Evolutionary conservation across 2,888 invertebrate genomes (phyloP).

Genomic region (Myopa tessellatipennis): DNA sequence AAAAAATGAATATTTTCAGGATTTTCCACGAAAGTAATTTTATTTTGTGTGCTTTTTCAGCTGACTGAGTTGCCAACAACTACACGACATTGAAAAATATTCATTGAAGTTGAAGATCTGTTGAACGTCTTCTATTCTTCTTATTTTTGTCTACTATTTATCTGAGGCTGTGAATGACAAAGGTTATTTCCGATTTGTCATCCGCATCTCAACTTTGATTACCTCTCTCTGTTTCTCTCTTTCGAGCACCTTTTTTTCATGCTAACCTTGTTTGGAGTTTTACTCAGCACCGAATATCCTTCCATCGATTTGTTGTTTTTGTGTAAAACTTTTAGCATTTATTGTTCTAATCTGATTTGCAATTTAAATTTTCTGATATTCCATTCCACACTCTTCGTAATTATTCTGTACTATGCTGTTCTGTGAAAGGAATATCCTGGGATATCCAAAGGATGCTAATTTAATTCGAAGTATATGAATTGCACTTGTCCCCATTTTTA

Average conservation of each 20-base stretch:
- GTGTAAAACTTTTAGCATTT: slow-evolving; percentile 42
- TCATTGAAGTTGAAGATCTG: slow-evolving; percentile 45
- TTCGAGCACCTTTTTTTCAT: not conserved
- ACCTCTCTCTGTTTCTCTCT: not conserved
- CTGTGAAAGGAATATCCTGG: not conserved
- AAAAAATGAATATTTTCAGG: not conserved
- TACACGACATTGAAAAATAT: slow-evolving; percentile 46
- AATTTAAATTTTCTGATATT: slow-evolving; percentile 38
- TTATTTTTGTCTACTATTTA: not conserved
- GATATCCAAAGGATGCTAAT: not conserved
- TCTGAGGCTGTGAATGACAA: slow-evolving; percentile 23
- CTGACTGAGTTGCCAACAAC: slow-evolving; percentile 39
- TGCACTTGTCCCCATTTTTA: not conserved
- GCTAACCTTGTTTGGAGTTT: not conserved
- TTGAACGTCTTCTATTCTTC: not conserved
- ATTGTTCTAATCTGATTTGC: slow-evolving; percentile 45
- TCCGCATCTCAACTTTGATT: not conserved
- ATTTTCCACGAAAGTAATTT: slow-evolving; percentile 20
- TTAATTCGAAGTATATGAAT: not conserved
- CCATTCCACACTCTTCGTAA: not conserved
- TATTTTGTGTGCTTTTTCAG: slow-evolving; percentile 26
- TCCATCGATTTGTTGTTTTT: slow-evolving; percentile 26
- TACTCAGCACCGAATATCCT: not conserved
- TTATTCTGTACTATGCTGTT: not conserved
- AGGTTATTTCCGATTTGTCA: slow-evolving; percentile 20